Evolutionary conservation across 1,140 invertebrate species (phyloP), one percentile per base, ranked within the genome.

Genomic region (Neocloeon triangulifer): DNA sequence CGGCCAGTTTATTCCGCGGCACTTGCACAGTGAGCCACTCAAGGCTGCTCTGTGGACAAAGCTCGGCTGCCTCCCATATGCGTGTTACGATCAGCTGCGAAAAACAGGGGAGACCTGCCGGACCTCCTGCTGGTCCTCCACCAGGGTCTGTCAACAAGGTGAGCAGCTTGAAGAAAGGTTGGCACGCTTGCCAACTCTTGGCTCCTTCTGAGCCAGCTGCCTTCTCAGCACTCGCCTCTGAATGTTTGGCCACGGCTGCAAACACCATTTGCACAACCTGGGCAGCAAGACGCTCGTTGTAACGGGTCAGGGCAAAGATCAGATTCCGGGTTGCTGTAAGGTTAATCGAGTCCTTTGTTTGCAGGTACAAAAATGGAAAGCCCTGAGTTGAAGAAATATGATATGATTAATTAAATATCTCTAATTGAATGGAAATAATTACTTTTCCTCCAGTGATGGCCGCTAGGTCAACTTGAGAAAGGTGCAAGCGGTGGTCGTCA

Each of bases 291-390:
- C 73, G 59, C 39, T 89, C 82, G 52, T 89, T 86, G 64, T 78
- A 88, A 16, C 81, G 68, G 42, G 79, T 85, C 13, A 94, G 59
- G 15, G 81, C 84, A 50, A 85, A 85, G 36, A 94, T 86, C 18
- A 94, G 59, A 50, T 86, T 84, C 38, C 79, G 69, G 3, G 85
- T 89, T 91, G 84, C 44, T 85, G 71, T 19, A n/a, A 88, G 56
- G 56, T 91, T 92, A 33, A 92, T 77, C 41, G 74, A 76, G 50
- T 94, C 88, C 40, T 81, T 73, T 28, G 88, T 88, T 62, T 92
- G 85, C 52, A 89, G 85, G 51, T 85, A 82, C 14, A 94, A 55
- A 53, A 94, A 94, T 19, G 81, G 79, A 53, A 88, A 89, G 7
- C 79, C 80, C 72, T 80, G 50, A 14, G 52, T 47, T 35, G 37